Evolutionary conservation across 1,140 invertebrate species (phyloP).

Genomic region (Anastrepha ludens): DNA sequence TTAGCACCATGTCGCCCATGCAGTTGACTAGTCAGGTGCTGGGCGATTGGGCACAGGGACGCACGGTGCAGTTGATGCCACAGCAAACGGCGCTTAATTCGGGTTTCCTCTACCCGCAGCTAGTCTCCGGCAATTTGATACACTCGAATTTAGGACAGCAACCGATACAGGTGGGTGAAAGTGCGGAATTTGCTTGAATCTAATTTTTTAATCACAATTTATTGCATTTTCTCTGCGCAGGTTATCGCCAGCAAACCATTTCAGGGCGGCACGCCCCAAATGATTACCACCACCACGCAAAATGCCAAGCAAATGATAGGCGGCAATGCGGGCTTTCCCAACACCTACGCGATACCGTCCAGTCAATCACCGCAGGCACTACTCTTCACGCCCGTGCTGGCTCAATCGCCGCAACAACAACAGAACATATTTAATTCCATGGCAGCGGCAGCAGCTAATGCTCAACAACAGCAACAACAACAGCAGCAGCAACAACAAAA

Average conservation of each 20-base stretch:
- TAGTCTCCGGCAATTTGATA: constrained; percentile 87
- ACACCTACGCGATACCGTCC: constrained; percentile 82
- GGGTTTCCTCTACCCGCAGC: constrained; percentile 86
- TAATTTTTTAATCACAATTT: background rate
- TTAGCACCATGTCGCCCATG: constrained; percentile 75
- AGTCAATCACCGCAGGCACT: constrained; percentile 86
- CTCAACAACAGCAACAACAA: constrained; percentile 59
- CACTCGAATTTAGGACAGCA: constrained; percentile 87
- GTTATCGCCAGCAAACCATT: constrained; percentile 86
- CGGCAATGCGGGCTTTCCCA: constrained; percentile 76
- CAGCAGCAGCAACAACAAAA: constrained; percentile 66
- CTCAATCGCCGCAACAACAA: constrained; percentile 83
- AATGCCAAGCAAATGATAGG: constrained; percentile 80
- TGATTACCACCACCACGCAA: constrained; percentile 83
- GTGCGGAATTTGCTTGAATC: background rate
- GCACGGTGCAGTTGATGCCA: constrained; percentile 86
- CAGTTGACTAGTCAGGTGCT: constrained; percentile 75
- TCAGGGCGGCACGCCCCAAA: constrained; percentile 85
- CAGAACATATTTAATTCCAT: constrained; percentile 70
- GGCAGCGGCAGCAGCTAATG: constrained; percentile 61
- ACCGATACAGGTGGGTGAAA: constrained; percentile 78
- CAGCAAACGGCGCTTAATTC: constrained; percentile 86
- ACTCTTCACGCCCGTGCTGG: constrained; percentile 85
- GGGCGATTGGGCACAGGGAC: constrained; percentile 78
- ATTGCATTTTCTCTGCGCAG: background rate